These are phyloP conservation scores for Hyposoter didymator DNA, from an alignment of 2,888 invertebrate species.

Conservation along the genomic window DNA sequence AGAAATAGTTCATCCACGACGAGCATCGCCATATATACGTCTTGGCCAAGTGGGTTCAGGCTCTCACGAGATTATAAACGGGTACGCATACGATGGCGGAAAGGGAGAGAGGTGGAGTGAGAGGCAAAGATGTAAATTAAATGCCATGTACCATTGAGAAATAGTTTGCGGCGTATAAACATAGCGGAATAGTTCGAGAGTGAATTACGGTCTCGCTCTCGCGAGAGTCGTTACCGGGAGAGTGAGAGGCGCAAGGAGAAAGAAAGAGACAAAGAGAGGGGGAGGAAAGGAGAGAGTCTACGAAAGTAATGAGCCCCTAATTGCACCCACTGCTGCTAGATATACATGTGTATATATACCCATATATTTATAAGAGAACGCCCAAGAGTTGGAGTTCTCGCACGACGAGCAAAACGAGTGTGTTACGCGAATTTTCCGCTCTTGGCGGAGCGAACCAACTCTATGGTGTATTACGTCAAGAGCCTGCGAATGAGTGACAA, in stretches of 20 bases:
- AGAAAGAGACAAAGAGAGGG: slow-evolving; percentile 19
- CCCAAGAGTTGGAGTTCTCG: slow-evolving; percentile 68
- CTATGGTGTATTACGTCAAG: slow-evolving; percentile 45
- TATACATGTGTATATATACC: too few relatives aligned
- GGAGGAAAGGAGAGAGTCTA: slow-evolving; percentile 65
- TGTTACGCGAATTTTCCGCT: slow-evolving; percentile 60
- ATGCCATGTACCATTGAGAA: slow-evolving; percentile 73
- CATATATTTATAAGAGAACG: slow-evolving; percentile 55
- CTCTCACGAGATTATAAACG: slow-evolving; percentile 52
- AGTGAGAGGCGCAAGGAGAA: not conserved
- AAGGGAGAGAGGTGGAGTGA: slow-evolving; percentile 34
- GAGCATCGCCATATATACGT: slow-evolving; percentile 38
- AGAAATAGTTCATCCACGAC: slow-evolving; percentile 67
- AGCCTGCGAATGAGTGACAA: slow-evolving; percentile 38
- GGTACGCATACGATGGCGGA: slow-evolving; percentile 56
- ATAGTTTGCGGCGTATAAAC: slow-evolving; percentile 72
- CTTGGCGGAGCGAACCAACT: slow-evolving; percentile 40
- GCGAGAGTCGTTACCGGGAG: slow-evolving; percentile 73
- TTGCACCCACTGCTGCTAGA: slow-evolving; percentile 70
- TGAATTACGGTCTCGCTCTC: slow-evolving; percentile 72
- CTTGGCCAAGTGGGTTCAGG: slow-evolving; percentile 35
- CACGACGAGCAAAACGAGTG: slow-evolving; percentile 44
- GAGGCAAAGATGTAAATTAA: slow-evolving; percentile 69
- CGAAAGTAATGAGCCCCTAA: slow-evolving; percentile 77
- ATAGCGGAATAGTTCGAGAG: slow-evolving; percentile 73